These are phyloP conservation scores for Micoletzkya japonica DNA, from an alignment of 2,888 invertebrate genomes.

Conservation along the genomic window DNA sequence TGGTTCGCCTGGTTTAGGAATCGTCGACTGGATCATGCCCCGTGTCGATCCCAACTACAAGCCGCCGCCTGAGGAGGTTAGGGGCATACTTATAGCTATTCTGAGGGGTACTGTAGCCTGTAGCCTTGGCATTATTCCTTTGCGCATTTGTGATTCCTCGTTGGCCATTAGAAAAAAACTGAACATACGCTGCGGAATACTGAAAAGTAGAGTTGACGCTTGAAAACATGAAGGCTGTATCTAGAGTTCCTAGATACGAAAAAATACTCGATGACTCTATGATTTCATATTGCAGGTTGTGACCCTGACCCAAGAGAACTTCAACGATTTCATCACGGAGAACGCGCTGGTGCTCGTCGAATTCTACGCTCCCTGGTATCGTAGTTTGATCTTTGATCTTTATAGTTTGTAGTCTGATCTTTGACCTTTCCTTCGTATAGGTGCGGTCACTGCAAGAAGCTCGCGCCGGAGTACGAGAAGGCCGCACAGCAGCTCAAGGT, in stretches of 20 bases:
- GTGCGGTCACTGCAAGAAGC: constrained; percentile 68
- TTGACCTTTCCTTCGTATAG: constrained; percentile 56
- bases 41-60: constrained; percentile 69
- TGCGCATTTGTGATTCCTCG: too few relatives aligned
- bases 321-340: constrained; percentile 66
- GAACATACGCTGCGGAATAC: too few relatives aligned
- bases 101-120: background rate
- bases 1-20: constrained; percentile 64
- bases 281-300: constrained; percentile 61
- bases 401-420: background rate
- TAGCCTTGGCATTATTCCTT: constrained; percentile 7
- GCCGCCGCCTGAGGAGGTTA: constrained; percentile 67
- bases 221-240: too few relatives aligned
- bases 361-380: constrained; percentile 71
- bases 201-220: too few relatives aligned
- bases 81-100: background rate
- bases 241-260: too few relatives aligned
- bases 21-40: constrained; percentile 68
- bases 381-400: background rate
- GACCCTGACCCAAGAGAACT: constrained; percentile 68
- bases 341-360: constrained; percentile 68
- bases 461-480: constrained; percentile 69
- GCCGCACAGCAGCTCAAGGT: constrained; percentile 66
- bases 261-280: too few relatives aligned
- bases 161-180: too few relatives aligned